These are phyloP conservation scores for Malthinus flaveolus DNA, from an alignment of 2,888 invertebrate genomes.

Conservation along the genomic window DNA sequence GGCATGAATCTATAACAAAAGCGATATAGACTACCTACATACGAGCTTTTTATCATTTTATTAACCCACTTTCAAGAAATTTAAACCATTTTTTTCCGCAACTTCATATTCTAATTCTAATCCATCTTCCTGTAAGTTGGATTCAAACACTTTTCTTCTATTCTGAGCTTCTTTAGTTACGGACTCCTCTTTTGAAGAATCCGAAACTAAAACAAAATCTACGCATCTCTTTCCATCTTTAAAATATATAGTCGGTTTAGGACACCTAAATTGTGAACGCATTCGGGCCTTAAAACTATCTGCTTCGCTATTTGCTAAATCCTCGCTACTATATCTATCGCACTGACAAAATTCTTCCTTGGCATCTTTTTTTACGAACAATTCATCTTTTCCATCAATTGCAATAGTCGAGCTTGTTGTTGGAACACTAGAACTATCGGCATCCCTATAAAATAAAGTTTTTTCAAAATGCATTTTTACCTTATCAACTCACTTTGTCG, in stretches of 20 bases:
- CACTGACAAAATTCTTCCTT: constrained; percentile 13
- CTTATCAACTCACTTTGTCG: constrained; percentile 56
- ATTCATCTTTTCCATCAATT: constrained; percentile 1
- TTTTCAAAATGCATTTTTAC: neutral
- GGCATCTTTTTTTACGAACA: constrained; percentile 2
- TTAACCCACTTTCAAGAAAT: constrained; percentile 71
- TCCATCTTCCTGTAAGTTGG: constrained; percentile 73
- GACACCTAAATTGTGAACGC: constrained; percentile 39
- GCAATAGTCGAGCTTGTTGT: constrained; percentile 6
- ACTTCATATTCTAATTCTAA: constrained; percentile 73
- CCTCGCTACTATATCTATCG: constrained; percentile 17
- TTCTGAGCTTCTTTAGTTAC: constrained; percentile 49
- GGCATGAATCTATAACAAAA: constrained; percentile 73
- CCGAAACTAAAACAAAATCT: constrained; percentile 81
- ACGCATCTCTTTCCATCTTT: constrained; percentile 72
- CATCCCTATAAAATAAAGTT: constrained; percentile 19
- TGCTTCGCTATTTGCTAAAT: neutral
- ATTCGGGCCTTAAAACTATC: constrained; percentile 2
- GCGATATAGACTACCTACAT: neutral
- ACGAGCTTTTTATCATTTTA: neutral
- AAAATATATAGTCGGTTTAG: constrained; percentile 66
- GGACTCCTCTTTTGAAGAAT: constrained; percentile 61
- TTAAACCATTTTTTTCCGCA: constrained; percentile 67
- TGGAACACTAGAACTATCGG: constrained; percentile 8
- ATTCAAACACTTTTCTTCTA: constrained; percentile 68